Conservation (phyloP, 2,113 vertebrate species). For the Triplophysa dalaica region DNA sequence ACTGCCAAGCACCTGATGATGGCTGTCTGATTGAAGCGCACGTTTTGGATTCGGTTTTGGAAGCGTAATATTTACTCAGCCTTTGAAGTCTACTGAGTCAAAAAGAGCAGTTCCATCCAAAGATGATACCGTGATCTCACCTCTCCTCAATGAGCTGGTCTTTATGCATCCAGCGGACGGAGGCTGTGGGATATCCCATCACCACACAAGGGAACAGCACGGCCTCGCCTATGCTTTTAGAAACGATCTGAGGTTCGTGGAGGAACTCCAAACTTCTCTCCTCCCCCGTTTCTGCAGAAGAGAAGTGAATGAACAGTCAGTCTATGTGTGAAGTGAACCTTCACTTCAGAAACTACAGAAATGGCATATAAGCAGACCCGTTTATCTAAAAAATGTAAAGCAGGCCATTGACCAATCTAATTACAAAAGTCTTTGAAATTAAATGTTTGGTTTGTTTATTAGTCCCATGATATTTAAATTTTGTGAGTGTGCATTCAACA, state of each 20-base stretch:
- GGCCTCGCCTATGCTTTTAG: slow-evolving; percentile 74
- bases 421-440: no score
- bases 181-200: slow-evolving; percentile 74
- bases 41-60: neutral
- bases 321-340: neutral
- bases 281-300: slow-evolving; percentile 74
- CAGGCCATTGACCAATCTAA: no score
- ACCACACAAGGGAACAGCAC: slow-evolving; percentile 82
- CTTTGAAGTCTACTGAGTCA: neutral
- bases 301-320: slow-evolving; percentile 11
- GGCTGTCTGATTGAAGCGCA: neutral
- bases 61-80: neutral
- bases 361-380: no score
- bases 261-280: slow-evolving; percentile 76
- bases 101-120: neutral
- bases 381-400: no score
- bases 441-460: no score
- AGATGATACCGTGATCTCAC: slow-evolving; percentile 64
- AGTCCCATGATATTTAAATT: no score
- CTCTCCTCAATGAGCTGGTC: slow-evolving; percentile 78
- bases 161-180: slow-evolving; percentile 79
- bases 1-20: slow-evolving; percentile 1
- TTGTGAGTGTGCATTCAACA: no score
- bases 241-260: slow-evolving; percentile 73
- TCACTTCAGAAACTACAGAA: neutral